phyloP scores from a whole-genome alignment of 2,797 vertebrate species.

The Micromesistius poutassou region DNA sequence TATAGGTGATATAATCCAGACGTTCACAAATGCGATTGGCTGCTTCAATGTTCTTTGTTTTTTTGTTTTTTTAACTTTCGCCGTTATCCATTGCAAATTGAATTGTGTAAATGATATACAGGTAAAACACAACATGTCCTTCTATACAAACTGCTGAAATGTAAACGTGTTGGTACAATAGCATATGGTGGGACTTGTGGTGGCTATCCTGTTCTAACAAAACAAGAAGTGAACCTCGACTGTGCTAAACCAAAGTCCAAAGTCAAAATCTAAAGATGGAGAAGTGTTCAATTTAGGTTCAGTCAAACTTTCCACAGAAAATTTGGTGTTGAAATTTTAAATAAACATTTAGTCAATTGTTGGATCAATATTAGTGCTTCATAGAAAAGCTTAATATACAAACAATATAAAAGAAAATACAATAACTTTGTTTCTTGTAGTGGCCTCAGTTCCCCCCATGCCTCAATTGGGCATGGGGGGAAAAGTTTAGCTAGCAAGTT shows the following conservation, averaged over 20 bases:
- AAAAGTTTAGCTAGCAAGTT: conserved; percentile 62
- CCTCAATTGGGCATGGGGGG: conserved; percentile 46
- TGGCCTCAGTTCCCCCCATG: no score
- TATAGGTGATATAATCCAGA: background rate
- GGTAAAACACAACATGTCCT: background rate
- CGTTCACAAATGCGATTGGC: background rate
- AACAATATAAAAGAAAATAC: background rate
- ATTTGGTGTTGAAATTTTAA: background rate
- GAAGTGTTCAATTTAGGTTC: background rate
- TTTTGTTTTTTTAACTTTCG: background rate
- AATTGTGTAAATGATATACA: background rate
- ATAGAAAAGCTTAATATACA: background rate
- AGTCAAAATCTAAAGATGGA: background rate
- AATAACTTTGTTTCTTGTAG: background rate
- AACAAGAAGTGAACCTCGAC: conserved; percentile 59
- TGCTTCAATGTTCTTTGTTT: background rate
- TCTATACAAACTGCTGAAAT: background rate
- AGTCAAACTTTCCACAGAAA: background rate
- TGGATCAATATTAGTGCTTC: background rate
- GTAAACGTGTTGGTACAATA: background rate
- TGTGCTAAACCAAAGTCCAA: background rate
- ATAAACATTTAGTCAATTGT: background rate
- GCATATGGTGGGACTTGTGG: conserved; percentile 1
- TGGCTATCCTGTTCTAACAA: conserved; percentile 26
- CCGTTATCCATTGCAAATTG: background rate